Evolutionary conservation across 2,797 vertebrate genomes (phyloP), one percentile per base, ranked within the genome.

Genomic region (Megaceryle alcyon): DNA sequence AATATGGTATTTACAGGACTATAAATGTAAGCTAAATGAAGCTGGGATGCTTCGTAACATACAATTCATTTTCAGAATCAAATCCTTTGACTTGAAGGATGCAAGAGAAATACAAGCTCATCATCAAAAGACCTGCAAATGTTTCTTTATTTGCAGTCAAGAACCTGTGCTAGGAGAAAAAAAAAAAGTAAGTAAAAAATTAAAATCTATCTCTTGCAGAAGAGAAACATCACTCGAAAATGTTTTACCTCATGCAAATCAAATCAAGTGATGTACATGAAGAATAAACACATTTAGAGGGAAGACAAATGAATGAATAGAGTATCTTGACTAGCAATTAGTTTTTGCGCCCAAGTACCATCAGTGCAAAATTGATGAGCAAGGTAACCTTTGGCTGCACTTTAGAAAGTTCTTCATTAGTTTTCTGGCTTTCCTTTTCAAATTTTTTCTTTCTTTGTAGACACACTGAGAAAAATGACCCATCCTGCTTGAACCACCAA

Each of bases 231-330:
- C 94, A 91, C 96, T 96, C 21, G 76, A 86, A 97, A 97, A 95
- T 83, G 94, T 97, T 98, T 96, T 94, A 96, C 90, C 97, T 95
- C 22, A 33, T 96, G 91, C 91, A 97, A 97, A 97, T 97, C 96
- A 97, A 97, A 98, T 97, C 96, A 88, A 97, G 95, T 89, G 92
- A 95, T 88, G 95, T 94, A 96, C 72, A 88, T 94, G 95, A 94
- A 93, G 97, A 97, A 96, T 95, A 97, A 96, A 97, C 95, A 97
- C 77, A 82, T 96, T 95, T 94, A 96, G 83, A 90, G 73, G 81
- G 92, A 95, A 96, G 93, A 96, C 82, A 73, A 97, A 97, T 96
- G 92, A 96, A 96, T 77, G 95, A 87, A 81, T 88, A 21, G 90
- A 96, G 90, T 95, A 94, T 90, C 92, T 94, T 92, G 88, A 95